Conservation (phyloP, 1,140 invertebrate genomes). For the Apis laboriosa region DNA sequence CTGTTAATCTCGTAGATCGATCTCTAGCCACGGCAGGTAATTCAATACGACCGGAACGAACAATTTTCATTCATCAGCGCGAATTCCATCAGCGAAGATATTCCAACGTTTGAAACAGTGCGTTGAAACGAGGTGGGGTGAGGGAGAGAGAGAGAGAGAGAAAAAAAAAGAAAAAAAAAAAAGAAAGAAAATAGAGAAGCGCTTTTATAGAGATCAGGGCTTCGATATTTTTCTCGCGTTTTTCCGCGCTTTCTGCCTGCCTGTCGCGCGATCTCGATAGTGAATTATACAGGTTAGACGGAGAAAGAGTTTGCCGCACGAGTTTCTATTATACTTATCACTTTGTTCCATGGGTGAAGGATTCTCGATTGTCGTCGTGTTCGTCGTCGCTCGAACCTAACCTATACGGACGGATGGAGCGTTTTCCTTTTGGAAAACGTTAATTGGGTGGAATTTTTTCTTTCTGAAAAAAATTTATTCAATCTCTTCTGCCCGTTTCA, state of each 20-base stretch:
- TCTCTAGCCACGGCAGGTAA: constrained; percentile 3
- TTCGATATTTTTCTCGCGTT: constrained; percentile 17
- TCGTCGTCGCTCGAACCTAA: constrained; percentile 44
- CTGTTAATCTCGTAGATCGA: constrained; percentile 47
- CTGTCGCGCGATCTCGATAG: neutral
- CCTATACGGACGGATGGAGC: constrained; percentile 45
- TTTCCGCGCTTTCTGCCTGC: neutral
- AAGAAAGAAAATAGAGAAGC: neutral
- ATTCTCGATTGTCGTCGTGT: constrained; percentile 49
- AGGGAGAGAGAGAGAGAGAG: constrained; percentile 12
- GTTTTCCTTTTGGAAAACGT: constrained; percentile 50
- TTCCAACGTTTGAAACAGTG: constrained; percentile 27
- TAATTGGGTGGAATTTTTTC: constrained; percentile 48
- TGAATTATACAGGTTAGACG: constrained; percentile 1
- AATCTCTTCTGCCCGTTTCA: neutral
- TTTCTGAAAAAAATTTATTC: neutral
- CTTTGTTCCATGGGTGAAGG: constrained; percentile 50
- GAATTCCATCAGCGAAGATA: constrained; percentile 51
- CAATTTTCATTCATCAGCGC: constrained; percentile 61
- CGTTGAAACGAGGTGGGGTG: constrained; percentile 42
- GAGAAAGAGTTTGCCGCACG: constrained; percentile 15
- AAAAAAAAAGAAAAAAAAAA: constrained; percentile 4
- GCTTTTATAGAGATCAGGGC: constrained; percentile 18
- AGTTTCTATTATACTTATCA: constrained; percentile 55
- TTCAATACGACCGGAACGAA: constrained; percentile 52